These are phyloP conservation scores for Tupaia tana DNA, from an alignment of 2,113 vertebrate species.

Conservation along the genomic window DNA sequence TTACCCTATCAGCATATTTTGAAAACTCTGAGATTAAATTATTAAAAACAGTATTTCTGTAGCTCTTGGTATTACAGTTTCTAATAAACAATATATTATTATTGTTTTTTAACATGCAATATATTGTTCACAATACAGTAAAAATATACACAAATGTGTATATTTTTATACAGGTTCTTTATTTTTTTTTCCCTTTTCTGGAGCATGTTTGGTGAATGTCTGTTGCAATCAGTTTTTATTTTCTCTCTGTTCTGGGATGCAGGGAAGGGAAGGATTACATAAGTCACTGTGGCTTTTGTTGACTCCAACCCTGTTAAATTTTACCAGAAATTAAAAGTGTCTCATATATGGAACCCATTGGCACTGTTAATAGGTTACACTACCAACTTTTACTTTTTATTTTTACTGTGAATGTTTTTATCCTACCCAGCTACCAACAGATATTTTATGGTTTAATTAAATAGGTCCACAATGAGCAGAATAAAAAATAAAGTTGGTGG, in stretches of 20 bases:
- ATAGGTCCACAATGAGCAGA: not conserved
- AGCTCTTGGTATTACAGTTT: not conserved
- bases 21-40: constrained; percentile 26
- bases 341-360: not conserved
- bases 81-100: not conserved
- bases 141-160: no score
- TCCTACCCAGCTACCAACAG: not conserved
- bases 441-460: not conserved
- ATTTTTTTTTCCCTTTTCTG: not conserved
- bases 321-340: not conserved
- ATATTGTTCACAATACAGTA: no score
- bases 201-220: not conserved
- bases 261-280: not conserved
- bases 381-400: not conserved
- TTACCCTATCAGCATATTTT: not conserved
- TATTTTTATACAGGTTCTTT: no score
- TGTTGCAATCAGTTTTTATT: not conserved
- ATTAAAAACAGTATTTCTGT: not conserved
- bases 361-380: not conserved
- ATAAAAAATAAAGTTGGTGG: not conserved
- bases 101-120: no score
- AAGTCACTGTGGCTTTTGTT: not conserved
- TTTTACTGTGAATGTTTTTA: not conserved
- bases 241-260: not conserved
- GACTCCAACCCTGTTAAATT: constrained; percentile 2